Evolutionary conservation across 2,113 vertebrate genomes (phyloP).

Genomic region (Prunella fulvescens): DNA sequence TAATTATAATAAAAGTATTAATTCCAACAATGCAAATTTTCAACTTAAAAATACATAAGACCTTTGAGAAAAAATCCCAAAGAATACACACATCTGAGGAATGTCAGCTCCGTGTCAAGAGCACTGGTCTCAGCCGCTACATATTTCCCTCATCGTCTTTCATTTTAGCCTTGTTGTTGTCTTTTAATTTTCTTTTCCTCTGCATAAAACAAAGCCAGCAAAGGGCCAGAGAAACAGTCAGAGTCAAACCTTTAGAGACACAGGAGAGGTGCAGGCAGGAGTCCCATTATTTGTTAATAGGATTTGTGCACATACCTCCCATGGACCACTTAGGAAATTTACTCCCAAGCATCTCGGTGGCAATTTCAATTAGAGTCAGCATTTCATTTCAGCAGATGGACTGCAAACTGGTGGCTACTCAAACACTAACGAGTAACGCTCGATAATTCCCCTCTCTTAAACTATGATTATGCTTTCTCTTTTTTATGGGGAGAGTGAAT

Average conservation of each 20-base stretch:
- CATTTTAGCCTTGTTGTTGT: conserved; percentile 5
- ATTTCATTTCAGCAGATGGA: conserved; percentile 51
- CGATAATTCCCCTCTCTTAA: conserved; percentile 26
- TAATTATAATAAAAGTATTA: conserved; percentile 63
- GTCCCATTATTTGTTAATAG: conserved; percentile 60
- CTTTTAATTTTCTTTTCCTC: conserved; percentile 6
- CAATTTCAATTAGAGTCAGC: conserved; percentile 51
- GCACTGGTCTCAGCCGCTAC: conserved; percentile 40
- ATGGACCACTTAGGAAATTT: conserved; percentile 39
- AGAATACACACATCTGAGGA: conserved; percentile 57
- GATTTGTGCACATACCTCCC: conserved; percentile 42
- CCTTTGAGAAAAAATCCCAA: conserved; percentile 59
- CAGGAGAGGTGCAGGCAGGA: neutral
- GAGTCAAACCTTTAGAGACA: conserved; percentile 12
- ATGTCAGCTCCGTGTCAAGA: conserved; percentile 56
- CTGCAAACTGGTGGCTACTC: conserved; percentile 48
- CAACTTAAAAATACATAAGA: conserved; percentile 61
- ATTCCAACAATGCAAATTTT: conserved; percentile 35
- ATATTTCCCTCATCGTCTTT: conserved; percentile 40
- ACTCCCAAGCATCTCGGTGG: conserved; percentile 15
- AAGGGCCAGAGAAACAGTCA: conserved; percentile 31
- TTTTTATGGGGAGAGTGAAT: neutral
- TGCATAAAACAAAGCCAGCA: conserved; percentile 30
- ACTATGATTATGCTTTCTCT: conserved; percentile 14
- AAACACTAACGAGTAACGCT: conserved; percentile 1